phyloP scores from a whole-genome alignment of 2,797 vertebrate species.

The Peromyscus nudipes region DNA sequence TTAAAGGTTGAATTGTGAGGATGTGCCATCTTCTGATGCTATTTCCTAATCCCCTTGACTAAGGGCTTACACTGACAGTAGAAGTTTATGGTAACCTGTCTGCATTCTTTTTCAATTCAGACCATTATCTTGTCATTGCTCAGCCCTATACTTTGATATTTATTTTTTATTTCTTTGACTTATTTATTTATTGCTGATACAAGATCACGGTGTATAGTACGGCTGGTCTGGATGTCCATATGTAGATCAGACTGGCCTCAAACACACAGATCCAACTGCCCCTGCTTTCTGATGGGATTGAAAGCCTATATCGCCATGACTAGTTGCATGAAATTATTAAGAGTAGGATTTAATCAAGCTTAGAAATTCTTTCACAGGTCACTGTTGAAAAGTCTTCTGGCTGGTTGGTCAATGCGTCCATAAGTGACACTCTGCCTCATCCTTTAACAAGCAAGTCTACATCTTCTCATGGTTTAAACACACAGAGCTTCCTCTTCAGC shows the following conservation, averaged over 20 bases:
- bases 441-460: neutral
- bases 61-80: neutral
- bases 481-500: neutral
- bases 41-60: neutral
- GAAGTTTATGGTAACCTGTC: neutral
- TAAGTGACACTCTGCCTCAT: neutral
- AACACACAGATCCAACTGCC: neutral
- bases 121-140: conserved; percentile 13
- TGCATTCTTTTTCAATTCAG: neutral
- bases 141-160: neutral
- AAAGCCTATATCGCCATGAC: neutral
- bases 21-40: neutral
- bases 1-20: neutral
- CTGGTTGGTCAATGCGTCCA: neutral
- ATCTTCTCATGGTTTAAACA: neutral
- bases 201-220: neutral
- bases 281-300: neutral
- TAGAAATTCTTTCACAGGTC: neutral
- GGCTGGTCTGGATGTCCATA: neutral
- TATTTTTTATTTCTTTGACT: neutral
- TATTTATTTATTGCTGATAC: neutral
- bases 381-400: neutral
- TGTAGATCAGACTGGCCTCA: neutral
- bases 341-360: neutral
- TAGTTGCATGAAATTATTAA: neutral